phyloP scores from a whole-genome alignment of 2,113 vertebrate genomes.

The Talpa occidentalis region DNA sequence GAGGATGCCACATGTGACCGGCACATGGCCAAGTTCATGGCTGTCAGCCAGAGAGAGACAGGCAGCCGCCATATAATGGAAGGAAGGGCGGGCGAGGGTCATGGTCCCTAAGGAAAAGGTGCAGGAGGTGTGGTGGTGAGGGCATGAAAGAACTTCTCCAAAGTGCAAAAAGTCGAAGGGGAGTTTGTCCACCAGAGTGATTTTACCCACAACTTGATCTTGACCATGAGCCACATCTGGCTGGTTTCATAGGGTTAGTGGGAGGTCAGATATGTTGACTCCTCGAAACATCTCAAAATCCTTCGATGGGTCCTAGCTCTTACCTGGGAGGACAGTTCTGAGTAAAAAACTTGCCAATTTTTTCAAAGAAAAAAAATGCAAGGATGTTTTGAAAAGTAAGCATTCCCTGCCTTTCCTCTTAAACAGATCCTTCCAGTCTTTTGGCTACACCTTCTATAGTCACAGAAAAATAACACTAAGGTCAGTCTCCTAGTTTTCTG shows the following conservation, averaged over 20 bases:
- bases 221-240: accelerated
- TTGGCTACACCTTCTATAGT: not conserved
- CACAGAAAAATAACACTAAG: not conserved
- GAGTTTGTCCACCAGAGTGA: accelerated
- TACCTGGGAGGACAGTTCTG: not conserved
- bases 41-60: not conserved
- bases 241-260: not conserved
- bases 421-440: not conserved
- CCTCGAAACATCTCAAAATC: not conserved
- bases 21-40: accelerated
- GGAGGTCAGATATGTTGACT: no score
- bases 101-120: accelerated
- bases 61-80: no score
- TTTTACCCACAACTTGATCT: accelerated
- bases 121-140: not conserved
- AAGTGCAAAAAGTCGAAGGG: not conserved
- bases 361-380: not conserved
- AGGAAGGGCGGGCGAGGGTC: not conserved
- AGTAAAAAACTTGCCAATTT: not conserved
- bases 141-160: not conserved
- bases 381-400: not conserved
- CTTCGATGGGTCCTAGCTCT: not conserved
- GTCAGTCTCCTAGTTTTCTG: not conserved
- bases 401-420: not conserved
- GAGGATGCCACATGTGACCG: no score